A percentile compares a stretch with the other conserved stretches of the same genome.
These are phyloP conservation scores for Procambarus virginalis DNA, from an alignment of 1,140 invertebrate genomes.

Conservation along the genomic window DNA sequence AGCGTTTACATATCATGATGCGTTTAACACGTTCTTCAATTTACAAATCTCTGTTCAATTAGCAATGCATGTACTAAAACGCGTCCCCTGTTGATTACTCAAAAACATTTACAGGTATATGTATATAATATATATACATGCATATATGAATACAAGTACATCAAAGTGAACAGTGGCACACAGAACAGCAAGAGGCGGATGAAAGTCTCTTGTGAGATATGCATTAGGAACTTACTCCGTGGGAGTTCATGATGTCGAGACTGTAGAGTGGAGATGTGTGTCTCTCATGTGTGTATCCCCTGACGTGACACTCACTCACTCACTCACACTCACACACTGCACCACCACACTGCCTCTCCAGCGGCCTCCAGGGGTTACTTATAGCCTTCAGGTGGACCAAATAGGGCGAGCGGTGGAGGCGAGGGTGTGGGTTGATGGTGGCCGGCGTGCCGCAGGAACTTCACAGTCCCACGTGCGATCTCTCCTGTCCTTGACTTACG, in stretches of 20 bases:
- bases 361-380: background rate
- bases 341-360: background rate
- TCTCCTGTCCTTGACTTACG: background rate
- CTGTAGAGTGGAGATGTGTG: background rate
- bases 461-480: background rate
- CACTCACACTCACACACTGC: background rate
- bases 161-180: background rate
- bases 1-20: too few relatives aligned
- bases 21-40: too few relatives aligned
- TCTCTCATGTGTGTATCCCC: background rate
- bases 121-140: too few relatives aligned
- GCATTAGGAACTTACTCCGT: background rate
- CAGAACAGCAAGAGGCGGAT: background rate
- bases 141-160: constrained; percentile 20
- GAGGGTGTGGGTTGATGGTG: background rate
- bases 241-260: background rate
- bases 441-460: background rate
- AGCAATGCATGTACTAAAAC: too few relatives aligned
- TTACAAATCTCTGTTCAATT: too few relatives aligned
- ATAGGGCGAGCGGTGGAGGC: background rate
- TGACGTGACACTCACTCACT: background rate
- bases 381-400: background rate
- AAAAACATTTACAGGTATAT: too few relatives aligned
- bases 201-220: background rate
- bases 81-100: too few relatives aligned